Conservation (phyloP, 2,888 invertebrate genomes). For the Onthophagus sagittarius region DNA sequence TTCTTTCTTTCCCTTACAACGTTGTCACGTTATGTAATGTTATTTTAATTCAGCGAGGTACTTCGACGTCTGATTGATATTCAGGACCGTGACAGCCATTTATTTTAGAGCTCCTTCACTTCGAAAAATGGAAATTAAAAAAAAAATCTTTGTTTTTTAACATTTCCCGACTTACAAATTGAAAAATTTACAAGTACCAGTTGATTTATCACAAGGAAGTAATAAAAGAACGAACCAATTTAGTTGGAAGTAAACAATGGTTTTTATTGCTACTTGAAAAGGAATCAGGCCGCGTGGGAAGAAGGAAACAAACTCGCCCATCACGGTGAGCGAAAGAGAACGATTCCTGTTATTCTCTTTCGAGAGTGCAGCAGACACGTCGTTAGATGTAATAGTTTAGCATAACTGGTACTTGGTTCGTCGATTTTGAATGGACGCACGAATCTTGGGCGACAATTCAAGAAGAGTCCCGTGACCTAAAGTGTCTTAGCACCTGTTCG, state of each 20-base stretch:
- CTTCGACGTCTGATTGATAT: neutral
- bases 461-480: conserved; percentile 36
- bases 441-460: conserved; percentile 27
- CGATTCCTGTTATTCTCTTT: neutral
- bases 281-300: neutral
- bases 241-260: neutral
- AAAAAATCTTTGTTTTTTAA: neutral
- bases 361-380: conserved; percentile 17
- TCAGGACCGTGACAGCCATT: neutral
- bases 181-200: neutral
- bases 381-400: conserved; percentile 27
- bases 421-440: conserved; percentile 29
- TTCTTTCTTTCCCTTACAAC: conserved; percentile 6
- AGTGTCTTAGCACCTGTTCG: conserved; percentile 46
- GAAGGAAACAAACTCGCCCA: neutral
- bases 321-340: conserved; percentile 5
- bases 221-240: neutral
- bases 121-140: neutral
- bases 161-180: neutral
- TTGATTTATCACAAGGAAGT: neutral
- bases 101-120: neutral
- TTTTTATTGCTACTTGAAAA: neutral
- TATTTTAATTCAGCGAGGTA: conserved; percentile 26
- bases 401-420: conserved; percentile 30
- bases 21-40: conserved; percentile 24